phyloP scores from a whole-genome alignment of 2,888 invertebrate genomes.

The Oxystoma pomonae region DNA sequence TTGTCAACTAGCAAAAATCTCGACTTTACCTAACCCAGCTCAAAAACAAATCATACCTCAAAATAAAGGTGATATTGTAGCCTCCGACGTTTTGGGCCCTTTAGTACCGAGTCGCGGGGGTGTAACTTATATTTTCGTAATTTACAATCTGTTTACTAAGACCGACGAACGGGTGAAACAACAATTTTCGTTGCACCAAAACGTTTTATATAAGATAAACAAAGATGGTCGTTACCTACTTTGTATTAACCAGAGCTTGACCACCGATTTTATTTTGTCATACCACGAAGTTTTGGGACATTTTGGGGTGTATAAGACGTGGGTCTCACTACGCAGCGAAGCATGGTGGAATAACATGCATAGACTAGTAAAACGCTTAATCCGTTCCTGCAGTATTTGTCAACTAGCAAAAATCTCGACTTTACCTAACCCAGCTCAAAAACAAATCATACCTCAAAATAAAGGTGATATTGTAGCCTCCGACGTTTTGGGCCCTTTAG shows the following conservation, averaged over 20 bases:
- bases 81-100: too few species aligned
- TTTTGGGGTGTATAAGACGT: slow-evolving; percentile 17
- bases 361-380: slow-evolving; percentile 3
- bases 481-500: too few species aligned
- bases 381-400: slow-evolving; percentile 10
- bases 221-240: slow-evolving; percentile 6
- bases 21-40: too few species aligned
- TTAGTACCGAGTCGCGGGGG: too few species aligned
- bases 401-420: slow-evolving; percentile 7
- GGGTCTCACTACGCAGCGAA: slow-evolving; percentile 12
- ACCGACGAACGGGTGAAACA: not conserved
- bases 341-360: slow-evolving; percentile 17
- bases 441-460: slow-evolving; percentile 7
- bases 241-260: slow-evolving; percentile 11
- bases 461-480: not conserved
- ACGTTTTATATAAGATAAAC: slow-evolving; percentile 5
- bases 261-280: not conserved
- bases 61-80: too few species aligned
- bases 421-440: slow-evolving; percentile 8
- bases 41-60: too few species aligned
- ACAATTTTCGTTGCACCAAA: slow-evolving; percentile 5
- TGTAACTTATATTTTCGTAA: too few species aligned
- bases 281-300: slow-evolving; percentile 19
- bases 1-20: too few species aligned
- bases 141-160: too few species aligned